These are phyloP conservation scores for Drosophila equinoxialis DNA, from an alignment of 1,140 invertebrate genomes.

Conservation along the genomic window DNA sequence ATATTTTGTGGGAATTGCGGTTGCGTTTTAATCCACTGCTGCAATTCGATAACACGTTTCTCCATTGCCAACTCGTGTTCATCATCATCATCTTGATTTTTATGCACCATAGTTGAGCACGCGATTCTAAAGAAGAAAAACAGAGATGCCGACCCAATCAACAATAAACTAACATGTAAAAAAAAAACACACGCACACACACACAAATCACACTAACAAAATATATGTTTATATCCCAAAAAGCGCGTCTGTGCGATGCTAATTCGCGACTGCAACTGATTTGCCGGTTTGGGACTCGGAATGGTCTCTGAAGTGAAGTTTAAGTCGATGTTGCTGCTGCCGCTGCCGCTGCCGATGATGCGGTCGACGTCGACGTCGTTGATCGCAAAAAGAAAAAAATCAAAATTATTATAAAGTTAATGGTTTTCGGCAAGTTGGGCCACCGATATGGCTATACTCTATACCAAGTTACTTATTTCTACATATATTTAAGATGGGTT, in stretches of 20 bases:
- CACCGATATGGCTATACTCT: no score
- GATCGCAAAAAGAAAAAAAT: constrained; percentile 1
- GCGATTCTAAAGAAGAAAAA: constrained; percentile 2
- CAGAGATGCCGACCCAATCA: not conserved
- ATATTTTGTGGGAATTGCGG: constrained; percentile 89
- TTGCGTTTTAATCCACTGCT: constrained; percentile 89
- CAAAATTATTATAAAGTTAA: not conserved
- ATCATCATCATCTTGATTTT: constrained; percentile 41
- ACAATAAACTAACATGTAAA: constrained; percentile 1
- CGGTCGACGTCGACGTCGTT: constrained; percentile 5
- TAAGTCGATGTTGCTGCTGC: constrained; percentile 18
- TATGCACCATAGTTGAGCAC: constrained; percentile 52
- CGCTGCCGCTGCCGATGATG: constrained; percentile 23
- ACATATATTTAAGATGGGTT: no score
- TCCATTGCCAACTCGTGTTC: constrained; percentile 83
- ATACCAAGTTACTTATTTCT: no score
- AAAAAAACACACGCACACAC: not conserved
- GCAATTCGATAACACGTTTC: constrained; percentile 84
- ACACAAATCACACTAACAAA: constrained; percentile 5
- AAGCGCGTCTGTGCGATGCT: constrained; percentile 68
- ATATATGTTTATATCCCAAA: not conserved
- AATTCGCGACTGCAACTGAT: constrained; percentile 80
- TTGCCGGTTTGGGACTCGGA: constrained; percentile 45
- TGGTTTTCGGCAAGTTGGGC: no score
- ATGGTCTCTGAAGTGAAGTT: constrained; percentile 38